Base-by-base conservation (phyloP, 1,140 invertebrate species). In the Anastatus disparis region DNA sequence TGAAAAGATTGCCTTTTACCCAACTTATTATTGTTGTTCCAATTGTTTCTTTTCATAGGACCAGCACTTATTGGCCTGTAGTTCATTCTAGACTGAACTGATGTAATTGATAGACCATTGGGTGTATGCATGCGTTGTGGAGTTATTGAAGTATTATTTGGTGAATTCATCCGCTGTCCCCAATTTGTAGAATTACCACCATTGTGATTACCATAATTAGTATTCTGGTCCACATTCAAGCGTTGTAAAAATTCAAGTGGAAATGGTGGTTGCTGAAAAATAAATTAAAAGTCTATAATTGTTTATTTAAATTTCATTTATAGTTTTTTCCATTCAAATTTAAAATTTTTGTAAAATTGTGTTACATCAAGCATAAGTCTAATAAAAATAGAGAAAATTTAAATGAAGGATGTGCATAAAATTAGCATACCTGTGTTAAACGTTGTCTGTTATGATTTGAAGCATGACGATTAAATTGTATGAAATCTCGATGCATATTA, bases 181-280 rank as follows among this genome's bases (percentile, higher is more conserved):
- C 84, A 84, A 50, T 74, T 76, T 53, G 67, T 72, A 27, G 70
- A 78, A 29, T 74, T 65, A 22, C 70, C 69, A 67, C 46, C 75
- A 29, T 44, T 75, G 22, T 80, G 82, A 22, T 78, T 65, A 59
- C 64, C 73, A 53, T 79, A 84, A 26, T 70, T 78, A 46, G 76
- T 38, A 38, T 81, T 64, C 46, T 77, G 78, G 20, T 84, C 79
- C n/a, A 82, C 71, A 29, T 77, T 75, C 77, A 84, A 82, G 53
- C 78, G 72, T 71, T 82, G 83, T 65, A 82, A 77, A 64, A 85
- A 70, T 56, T 83, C 82, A 50, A 81, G 27, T 17, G 78, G 78
- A 72, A 82, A 79, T n/a, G 76, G 77, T 73, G 76, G 77, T 71
- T 78, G 73, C 80, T 83, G 55, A n/a, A n/a, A n/a, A n/a, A n/a